Evolutionary conservation across 2,888 invertebrate genomes (phyloP).

Genomic region (Ypsolopha scabrella): DNA sequence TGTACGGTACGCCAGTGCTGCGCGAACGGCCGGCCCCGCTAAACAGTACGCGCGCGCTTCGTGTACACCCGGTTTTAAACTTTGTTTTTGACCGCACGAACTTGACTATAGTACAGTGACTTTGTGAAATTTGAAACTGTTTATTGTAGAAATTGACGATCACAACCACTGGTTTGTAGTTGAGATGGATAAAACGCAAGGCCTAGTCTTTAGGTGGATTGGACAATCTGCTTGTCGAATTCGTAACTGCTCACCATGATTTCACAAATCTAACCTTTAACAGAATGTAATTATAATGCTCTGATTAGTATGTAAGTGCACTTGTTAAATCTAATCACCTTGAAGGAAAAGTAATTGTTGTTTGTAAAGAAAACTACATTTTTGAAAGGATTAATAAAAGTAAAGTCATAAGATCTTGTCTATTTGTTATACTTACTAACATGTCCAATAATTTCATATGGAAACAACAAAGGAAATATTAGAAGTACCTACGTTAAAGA

Average conservation of each 20-base stretch:
- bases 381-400: no score
- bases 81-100: not conserved
- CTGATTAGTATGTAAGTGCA: no score
- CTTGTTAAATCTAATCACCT: no score
- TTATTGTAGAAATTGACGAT: not conserved
- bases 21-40: constrained; percentile 51
- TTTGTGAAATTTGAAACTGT: not conserved
- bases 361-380: no score
- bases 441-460: no score
- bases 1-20: constrained; percentile 34
- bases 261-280: no score
- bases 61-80: constrained; percentile 12
- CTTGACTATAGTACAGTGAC: not conserved
- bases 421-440: no score
- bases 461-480: no score
- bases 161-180: not conserved
- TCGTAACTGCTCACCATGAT: not conserved
- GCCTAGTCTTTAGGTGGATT: not conserved
- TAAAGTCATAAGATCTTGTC: no score
- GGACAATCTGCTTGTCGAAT: not conserved
- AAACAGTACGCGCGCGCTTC: constrained; percentile 46
- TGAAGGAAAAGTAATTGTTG: no score
- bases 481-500: no score
- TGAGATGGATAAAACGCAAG: constrained; percentile 1
- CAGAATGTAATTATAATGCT: no score